Percentiles rank a stretch among this genome's conserved stretches.
phyloP scores from a whole-genome alignment of 2,113 vertebrate genomes.

The Tonatia bakeri region DNA sequence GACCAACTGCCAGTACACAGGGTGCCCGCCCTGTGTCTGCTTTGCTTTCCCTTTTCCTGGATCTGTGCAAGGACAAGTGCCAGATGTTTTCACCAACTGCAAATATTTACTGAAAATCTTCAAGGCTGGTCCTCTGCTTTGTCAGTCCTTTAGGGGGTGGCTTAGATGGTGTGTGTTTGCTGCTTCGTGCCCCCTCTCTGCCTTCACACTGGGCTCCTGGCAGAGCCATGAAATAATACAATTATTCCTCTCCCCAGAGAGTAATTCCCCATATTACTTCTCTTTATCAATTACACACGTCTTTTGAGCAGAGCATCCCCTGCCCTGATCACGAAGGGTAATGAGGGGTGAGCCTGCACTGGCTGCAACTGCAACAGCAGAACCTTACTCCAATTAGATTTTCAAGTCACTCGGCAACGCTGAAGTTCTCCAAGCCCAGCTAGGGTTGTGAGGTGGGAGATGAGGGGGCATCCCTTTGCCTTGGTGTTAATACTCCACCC shows the following conservation, averaged over 20 bases:
- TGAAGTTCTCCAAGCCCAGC: neutral
- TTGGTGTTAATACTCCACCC: neutral
- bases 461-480: neutral
- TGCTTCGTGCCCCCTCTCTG: neutral
- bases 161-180: conserved; percentile 38
- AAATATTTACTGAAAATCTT: conserved; percentile 30
- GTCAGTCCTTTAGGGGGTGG: neutral
- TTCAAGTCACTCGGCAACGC: neutral
- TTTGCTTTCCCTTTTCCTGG: neutral
- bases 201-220: conserved; percentile 4
- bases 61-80: neutral
- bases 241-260: conserved; percentile 34
- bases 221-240: conserved; percentile 8
- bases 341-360: neutral
- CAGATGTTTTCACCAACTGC: conserved; percentile 21
- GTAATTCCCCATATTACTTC: neutral
- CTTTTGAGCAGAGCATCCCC: conserved; percentile 17
- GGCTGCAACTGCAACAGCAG: neutral
- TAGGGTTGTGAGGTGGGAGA: neutral
- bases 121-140: conserved; percentile 17
- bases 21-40: neutral
- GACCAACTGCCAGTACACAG: neutral
- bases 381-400: neutral
- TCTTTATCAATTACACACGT: conserved; percentile 19
- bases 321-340: neutral